phyloP scores from a whole-genome alignment of 1,140 invertebrate species.

The Araneus ventricosus region DNA sequence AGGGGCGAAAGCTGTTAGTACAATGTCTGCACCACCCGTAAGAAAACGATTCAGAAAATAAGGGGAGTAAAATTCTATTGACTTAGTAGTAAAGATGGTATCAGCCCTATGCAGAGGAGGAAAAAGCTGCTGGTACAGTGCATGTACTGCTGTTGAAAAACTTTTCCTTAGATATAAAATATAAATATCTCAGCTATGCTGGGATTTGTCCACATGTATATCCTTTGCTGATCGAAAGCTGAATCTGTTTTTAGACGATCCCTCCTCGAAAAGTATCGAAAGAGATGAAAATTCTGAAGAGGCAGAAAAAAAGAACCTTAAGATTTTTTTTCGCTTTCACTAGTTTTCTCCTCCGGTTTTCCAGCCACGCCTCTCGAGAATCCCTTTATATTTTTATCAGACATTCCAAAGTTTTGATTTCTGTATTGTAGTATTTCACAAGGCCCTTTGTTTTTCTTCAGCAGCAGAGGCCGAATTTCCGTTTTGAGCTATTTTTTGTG shows the following conservation, averaged over 20 bases:
- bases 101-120: too few relatives aligned
- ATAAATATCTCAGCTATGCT: too few relatives aligned
- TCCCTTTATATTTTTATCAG: constrained; percentile 5
- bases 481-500: neutral
- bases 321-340: neutral
- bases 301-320: neutral
- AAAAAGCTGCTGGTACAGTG: too few relatives aligned
- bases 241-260: neutral
- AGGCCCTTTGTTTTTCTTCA: constrained; percentile 7
- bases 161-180: too few relatives aligned
- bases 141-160: too few relatives aligned
- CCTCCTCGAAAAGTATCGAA: neutral
- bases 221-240: neutral
- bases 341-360: neutral
- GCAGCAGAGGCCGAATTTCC: neutral
- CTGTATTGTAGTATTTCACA: constrained; percentile 24
- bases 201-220: too few relatives aligned
- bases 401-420: constrained; percentile 21
- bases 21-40: too few relatives aligned
- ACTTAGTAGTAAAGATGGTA: too few relatives aligned
- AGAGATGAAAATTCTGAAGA: neutral
- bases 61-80: too few relatives aligned
- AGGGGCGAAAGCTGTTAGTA: too few relatives aligned
- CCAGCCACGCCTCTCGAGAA: constrained; percentile 1
- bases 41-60: too few relatives aligned